Percentiles rank a stretch among this genome's conserved stretches.
phyloP scores from a whole-genome alignment of 1,140 invertebrate species.

The Drosophila repletoides region DNA sequence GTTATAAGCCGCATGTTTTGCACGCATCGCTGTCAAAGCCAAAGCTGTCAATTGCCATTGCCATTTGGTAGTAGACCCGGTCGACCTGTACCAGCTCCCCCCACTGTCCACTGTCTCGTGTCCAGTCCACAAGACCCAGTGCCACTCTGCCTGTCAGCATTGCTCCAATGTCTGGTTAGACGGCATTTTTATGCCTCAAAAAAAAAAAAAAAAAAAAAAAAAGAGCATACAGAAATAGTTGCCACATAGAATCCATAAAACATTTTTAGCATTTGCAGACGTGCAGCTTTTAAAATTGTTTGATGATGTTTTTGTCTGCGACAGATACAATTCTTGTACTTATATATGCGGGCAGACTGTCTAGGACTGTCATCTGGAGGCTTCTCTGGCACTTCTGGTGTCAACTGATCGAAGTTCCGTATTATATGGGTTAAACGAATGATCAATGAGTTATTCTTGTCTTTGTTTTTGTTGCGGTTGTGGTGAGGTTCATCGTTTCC shows the following conservation, averaged over 20 bases:
- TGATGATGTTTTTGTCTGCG: slow-evolving; percentile 1
- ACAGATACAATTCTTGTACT: slow-evolving; percentile 1
- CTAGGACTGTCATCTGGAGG: slow-evolving; percentile 21
- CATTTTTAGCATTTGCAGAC: slow-evolving; percentile 54
- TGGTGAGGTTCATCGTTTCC: not conserved
- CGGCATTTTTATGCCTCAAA: slow-evolving; percentile 39
- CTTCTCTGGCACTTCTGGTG: slow-evolving; percentile 15
- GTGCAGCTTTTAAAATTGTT: slow-evolving; percentile 38
- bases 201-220: not conserved
- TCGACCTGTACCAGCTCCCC: not conserved
- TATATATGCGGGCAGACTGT: slow-evolving; percentile 31
- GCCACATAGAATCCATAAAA: slow-evolving; percentile 44
- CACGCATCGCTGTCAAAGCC: slow-evolving; percentile 33
- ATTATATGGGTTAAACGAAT: slow-evolving; percentile 30
- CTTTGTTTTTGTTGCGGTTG: too few relatives aligned
- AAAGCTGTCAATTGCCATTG: slow-evolving; percentile 27
- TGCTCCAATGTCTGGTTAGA: slow-evolving; percentile 39
- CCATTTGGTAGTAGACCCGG: slow-evolving; percentile 5
- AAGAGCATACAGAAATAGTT: slow-evolving; percentile 15
- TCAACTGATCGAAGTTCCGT: slow-evolving; percentile 19
- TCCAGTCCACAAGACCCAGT: not conserved
- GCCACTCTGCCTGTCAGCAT: slow-evolving; percentile 20
- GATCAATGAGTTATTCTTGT: slow-evolving; percentile 19
- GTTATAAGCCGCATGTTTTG: slow-evolving; percentile 48
- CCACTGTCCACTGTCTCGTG: not conserved